These are phyloP conservation scores for Sebastes variabilis DNA, from an alignment of 2,797 vertebrate genomes.

Conservation along the genomic window DNA sequence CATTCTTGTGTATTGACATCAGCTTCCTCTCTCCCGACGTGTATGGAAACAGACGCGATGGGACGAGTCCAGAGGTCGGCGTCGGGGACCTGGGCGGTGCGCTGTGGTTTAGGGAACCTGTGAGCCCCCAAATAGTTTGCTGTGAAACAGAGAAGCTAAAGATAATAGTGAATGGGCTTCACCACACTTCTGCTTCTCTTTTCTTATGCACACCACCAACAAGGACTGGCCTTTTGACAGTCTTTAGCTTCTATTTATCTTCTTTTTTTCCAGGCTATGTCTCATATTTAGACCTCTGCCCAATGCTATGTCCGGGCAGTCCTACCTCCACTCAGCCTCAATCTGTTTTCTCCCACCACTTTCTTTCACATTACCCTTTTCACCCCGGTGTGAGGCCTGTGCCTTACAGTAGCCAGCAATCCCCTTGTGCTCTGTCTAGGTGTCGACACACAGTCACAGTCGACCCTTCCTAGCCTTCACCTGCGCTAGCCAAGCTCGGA, in stretches of 20 bases:
- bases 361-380: neutral
- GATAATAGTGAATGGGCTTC: neutral
- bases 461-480: neutral
- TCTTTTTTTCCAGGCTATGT: neutral
- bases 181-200: slow-evolving; percentile 4
- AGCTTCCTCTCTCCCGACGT: slow-evolving; percentile 70
- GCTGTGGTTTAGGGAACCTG: slow-evolving; percentile 30
- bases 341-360: neutral
- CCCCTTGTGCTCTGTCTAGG: neutral
- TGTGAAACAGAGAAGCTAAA: neutral
- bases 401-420: neutral
- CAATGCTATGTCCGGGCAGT: neutral
- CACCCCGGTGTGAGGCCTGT: neutral
- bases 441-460: neutral
- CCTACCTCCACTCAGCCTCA: neutral
- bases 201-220: neutral
- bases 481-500: neutral
- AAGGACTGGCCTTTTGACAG: neutral
- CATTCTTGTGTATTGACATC: slow-evolving; percentile 83
- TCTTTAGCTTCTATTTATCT: neutral
- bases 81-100: slow-evolving; percentile 27
- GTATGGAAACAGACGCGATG: slow-evolving; percentile 73
- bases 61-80: slow-evolving; percentile 68
- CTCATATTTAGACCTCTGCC: neutral
- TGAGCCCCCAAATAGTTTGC: slow-evolving; percentile 30